Evolutionary conservation across 2,888 invertebrate species (phyloP), one percentile per base, ranked within the genome.

Genomic region (Melanchra persicariae): DNA sequence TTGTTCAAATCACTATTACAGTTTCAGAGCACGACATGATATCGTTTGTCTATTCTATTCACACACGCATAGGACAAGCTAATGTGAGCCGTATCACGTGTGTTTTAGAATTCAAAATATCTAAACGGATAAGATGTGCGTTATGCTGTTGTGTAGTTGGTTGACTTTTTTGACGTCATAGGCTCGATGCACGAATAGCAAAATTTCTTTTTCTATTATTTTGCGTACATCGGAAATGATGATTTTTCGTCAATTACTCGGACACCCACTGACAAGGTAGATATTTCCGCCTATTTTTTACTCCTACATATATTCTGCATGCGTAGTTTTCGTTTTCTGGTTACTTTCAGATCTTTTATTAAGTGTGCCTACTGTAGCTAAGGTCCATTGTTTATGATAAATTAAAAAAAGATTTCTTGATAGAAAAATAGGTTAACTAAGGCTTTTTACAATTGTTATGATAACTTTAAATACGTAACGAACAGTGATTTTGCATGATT

Each of bases 201-300:
- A 77, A 77, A 70, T 77, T 51, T 58, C 0, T 77, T 76, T 71
- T 67, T 76, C 76, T 71, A 71, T 75, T 52, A 66, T 71, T 66
- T 66, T 30, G 19, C n/a, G 22, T 19, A 17, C 43, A 69, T 57
- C 24, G 54, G 37, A 22, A 68, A 55, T 72, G 45, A 54, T 66
- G 45, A 47, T 75, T 47, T 75, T 75, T 40, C 12, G 54, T 17
- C 71, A 54, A 54, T 76, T 54, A 75, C 19, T 17, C 30, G 30
- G n/a, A 45, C 57, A 57, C 22, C 37, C 37, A 17, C 22, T 12
- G 52, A 74, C 52, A 37, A n/a, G 9, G 26, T 22, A 34, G 54
- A 30, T 30, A 54, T 54, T 54, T 10, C 26, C 17, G 15, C 8
- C 34, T 15, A n/a, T 34, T n/a, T 34, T 10, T 19, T 10, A 19